These are phyloP conservation scores for Syngnathus floridae DNA, from an alignment of 2,113 vertebrate species.

Conservation along the genomic window DNA sequence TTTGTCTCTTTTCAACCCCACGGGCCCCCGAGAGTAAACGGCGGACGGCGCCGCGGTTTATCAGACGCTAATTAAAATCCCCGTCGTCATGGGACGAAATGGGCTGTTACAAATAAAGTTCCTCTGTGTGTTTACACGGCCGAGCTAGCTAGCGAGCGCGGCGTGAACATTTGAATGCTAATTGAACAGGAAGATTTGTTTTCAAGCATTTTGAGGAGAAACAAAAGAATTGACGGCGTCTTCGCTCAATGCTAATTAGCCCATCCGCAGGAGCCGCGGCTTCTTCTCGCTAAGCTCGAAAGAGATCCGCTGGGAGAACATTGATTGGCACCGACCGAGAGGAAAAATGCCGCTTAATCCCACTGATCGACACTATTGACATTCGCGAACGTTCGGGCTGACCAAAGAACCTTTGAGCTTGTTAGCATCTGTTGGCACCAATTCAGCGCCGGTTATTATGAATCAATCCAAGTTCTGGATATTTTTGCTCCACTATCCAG, in stretches of 20 bases:
- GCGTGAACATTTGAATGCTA: too few relatives aligned
- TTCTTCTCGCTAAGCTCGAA: neutral
- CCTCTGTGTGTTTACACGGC: constrained; percentile 25
- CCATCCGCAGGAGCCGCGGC: neutral
- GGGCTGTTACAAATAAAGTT: constrained; percentile 59
- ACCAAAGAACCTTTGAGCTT: neutral
- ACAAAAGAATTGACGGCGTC: too few relatives aligned
- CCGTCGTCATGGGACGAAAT: constrained; percentile 60
- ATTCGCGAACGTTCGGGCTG: constrained; percentile 7
- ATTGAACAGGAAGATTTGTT: too few relatives aligned
- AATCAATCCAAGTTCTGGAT: too few relatives aligned
- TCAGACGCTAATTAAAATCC: constrained; percentile 59
- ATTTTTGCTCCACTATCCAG: too few relatives aligned
- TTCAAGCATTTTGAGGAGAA: too few relatives aligned
- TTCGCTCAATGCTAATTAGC: neutral
- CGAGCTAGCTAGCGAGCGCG: constrained; percentile 14
- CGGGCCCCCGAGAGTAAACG: constrained; percentile 18
- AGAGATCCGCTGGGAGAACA: constrained; percentile 3
- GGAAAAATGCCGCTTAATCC: constrained; percentile 34
- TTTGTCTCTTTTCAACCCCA: constrained; percentile 1
- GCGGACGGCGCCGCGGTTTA: constrained; percentile 32
- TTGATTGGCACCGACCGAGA: constrained; percentile 37
- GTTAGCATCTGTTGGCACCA: neutral
- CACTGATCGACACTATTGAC: constrained; percentile 27
- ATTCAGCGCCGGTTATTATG: constrained; percentile 28